Base-by-base conservation (phyloP, 2,888 invertebrate species). In the Tryphoninae sp. region DNA sequence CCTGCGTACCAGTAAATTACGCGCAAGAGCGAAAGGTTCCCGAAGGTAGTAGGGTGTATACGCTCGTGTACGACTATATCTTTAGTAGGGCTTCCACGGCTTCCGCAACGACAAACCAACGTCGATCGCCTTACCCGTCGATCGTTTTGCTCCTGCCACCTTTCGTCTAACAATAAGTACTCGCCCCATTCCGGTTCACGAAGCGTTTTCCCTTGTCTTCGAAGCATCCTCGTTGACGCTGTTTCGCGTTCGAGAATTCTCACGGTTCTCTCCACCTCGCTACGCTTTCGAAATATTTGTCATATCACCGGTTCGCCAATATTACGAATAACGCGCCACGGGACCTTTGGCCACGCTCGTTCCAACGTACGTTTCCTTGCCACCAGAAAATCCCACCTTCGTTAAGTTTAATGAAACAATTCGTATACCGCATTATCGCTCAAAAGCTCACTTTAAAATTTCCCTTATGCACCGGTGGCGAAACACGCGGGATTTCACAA, bases 61-160 rank as follows among this genome's bases (percentile, higher is more conserved):
- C 80, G 83, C 86, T 83, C 84, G 84, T 86, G 86, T 86, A 87
- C 87, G 86, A 82, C 83, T 82, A 85, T 81, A 82, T 62, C 3
- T 61, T 55, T 71, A 83, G 87, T 91, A 90, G 45, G 91, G 91
- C 91, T 91, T 91, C 91, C 87, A 89, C 79, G 91, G 91, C 91
- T 91, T 91, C 91, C 89, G 88, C 89, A 88, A 87, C 89, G 90
- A 90, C 91, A 91, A 91, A 91, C 91, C 91, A 91, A 91, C 91
- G 90, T 89, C 91, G 91, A 91, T 91, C 91, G 90, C 88, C 91
- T 91, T 91, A 91, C 89, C 88, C 89, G 88, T 89, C 90, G 89
- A 91, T 91, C 91, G 91, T 89, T 91, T 91, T 90, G 90, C 90
- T 88, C 85, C 86, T 88, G 87, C 87, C 88, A 88, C 89, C 87